Evolutionary conservation across 2,113 vertebrate species (phyloP).

Genomic region (Cinclus mexicanus): DNA sequence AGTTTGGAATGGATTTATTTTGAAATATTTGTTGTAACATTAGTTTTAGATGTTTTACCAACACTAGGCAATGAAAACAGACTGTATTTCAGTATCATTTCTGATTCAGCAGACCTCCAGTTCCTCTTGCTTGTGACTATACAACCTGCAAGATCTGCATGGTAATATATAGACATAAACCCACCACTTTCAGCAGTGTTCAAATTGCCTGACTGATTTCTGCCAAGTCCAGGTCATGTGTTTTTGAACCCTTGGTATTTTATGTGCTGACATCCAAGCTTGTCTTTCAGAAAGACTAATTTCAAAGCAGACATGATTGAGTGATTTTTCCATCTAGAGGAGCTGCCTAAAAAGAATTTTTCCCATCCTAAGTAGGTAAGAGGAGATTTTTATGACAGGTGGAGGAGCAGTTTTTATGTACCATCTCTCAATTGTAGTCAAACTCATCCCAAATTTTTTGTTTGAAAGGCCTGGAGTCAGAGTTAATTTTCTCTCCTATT

Average conservation of each 20-base stretch:
- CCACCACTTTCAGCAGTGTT: background rate
- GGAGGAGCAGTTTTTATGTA: background rate
- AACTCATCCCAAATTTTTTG: background rate
- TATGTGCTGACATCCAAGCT: background rate
- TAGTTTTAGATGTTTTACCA: conserved; percentile 9
- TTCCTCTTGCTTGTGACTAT: background rate
- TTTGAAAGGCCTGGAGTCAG: background rate
- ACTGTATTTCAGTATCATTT: background rate
- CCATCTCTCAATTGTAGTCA: background rate
- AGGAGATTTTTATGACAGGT: background rate
- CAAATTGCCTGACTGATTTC: background rate
- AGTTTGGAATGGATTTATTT: background rate
- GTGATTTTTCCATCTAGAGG: background rate
- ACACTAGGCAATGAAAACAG: background rate
- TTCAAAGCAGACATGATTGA: background rate
- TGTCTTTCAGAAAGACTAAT: background rate
- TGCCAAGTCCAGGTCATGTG: background rate
- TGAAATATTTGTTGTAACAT: background rate
- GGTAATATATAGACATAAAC: background rate
- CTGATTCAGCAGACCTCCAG: background rate
- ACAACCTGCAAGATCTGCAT: background rate
- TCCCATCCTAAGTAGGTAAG: background rate
- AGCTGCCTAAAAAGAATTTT: background rate
- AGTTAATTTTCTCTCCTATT: background rate
- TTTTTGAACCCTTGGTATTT: background rate